Base-by-base conservation (phyloP, 2,113 vertebrate genomes). In the Rhynchomys soricoides region DNA sequence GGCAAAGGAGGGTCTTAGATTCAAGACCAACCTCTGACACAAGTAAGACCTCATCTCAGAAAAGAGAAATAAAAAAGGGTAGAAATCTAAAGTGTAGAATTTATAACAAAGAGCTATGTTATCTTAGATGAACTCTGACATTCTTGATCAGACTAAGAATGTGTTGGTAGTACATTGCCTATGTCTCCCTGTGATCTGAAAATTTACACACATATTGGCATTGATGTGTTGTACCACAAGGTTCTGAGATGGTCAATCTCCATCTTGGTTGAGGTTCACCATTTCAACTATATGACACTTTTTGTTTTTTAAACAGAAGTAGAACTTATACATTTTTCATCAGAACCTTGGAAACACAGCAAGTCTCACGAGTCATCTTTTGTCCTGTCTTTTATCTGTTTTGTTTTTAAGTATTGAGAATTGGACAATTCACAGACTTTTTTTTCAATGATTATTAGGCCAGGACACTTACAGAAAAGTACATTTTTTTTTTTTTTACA, bases 401-500 rank as follows among this genome's bases (percentile, higher is more conserved):
- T 91, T 91, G n/a, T 88, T 74, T 79, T 92, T 26, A 87, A 86
- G 40, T 10, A 78, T 88, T 96, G 52, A 81, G 29, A 48, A 66
- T 79, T 92, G 31, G n/a, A 77, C 57, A 92, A 24, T 12, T 82
- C 94, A 45, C 75, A 73, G 92, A 11, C 8, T 88, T 21, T 4
- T 89, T 82, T 77, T 66, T 71, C 17, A 81, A n/a, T 73, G 71
- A 89, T 90, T 92, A 73, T 95, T 64, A 94, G 82, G 74, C 78
- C 79, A 95, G 81, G 45, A 85, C 66, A 92, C 57, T 82, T 92
- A 86, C 95, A 95, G 52, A 52, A 86, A 95, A 77, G n/a, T 13
- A 45, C 59, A 16, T 93, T 87, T 95, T 96, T 92, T 92, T 94
- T 93, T 87, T 95, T 96, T 92, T 92, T 94, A 52, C 88, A 77